Evolutionary conservation across 2,888 invertebrate genomes (phyloP), one percentile per base, ranked within the genome.

Genomic region (Orchesellides sinensis): DNA sequence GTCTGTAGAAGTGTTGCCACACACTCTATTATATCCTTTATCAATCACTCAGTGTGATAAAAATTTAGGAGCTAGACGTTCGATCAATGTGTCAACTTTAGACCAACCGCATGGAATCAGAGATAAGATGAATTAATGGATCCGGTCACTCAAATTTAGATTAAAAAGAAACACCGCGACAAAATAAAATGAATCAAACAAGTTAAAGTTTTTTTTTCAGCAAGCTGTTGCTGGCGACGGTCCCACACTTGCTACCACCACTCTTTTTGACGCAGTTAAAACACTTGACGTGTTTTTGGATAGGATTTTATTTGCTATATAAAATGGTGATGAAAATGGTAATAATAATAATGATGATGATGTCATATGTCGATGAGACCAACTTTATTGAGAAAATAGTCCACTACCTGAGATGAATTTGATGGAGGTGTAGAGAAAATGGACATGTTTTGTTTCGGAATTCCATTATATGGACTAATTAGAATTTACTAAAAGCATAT

Each of bases 41-140:
- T 65, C 80, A 80, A 73, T 80, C 80, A 74, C 73, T 74, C 66
- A 68, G 61, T 61, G 74, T 52, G 74, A 81, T 81, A 81, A 81
- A 81, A 81, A 49, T 56, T 81, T 73, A 68, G 56, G 66, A 72
- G 59, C 40, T 32, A 81, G 81, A 81, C 81, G 74, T 68, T 80
- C 74, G 73, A 81, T 74, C 73, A 81, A 81, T 81, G 81, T 81
- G 81, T 81, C 81, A 81, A 81, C 81, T 25, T 61, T 49, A 72
- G 81, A 81, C 81, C 81, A 81, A 81, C 81, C 81, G 73, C 81
- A 81, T 81, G 73, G 81, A 81, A 81, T 81, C 81, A 74, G 81
- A 81, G 81, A 81, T 81, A 81, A 81, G 81, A 81, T 81, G 81
- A 81, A 81, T 73, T 81, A 81, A 81, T 81, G 81, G 81, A 81